Evolutionary conservation across 2,888 invertebrate species (phyloP), one percentile per base, ranked within the genome.

Genomic region (Mesorhabditis spiculigera): DNA sequence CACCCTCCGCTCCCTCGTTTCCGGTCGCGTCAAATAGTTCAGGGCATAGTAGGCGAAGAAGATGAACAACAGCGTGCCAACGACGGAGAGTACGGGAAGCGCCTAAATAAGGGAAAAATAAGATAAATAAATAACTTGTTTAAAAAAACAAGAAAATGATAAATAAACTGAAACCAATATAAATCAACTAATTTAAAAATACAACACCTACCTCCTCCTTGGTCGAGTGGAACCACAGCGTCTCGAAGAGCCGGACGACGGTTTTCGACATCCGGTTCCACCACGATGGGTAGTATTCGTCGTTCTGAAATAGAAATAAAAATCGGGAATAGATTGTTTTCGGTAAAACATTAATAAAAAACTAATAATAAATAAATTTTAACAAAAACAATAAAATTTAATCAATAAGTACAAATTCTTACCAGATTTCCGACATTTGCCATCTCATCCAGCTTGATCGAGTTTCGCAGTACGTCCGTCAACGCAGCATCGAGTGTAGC

Each of bases 31-130:
- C 45, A 75, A 69, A 67, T 74, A 75, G 65, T 72, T 77, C 67
- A 78, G 75, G 6, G 69, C 16, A 66, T 74, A 77, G 44, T 77
- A 75, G 43, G 75, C 61, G 10, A 74, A 44, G 68, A 78, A 70
- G 13, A 80, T 78, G 65, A 75, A 50, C 4, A 72, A 42, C 13
- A 78, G 68, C n/a, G 80, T 77, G 63, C 81, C 83, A 41, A 83
- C 61, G 5, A 78, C 81, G 41, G 84, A 82, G 4, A 84, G 66
- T 28, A 83, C 71, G 42, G 86, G 85, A 63, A 84, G 78, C 3
- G 78, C 71, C 68, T 85, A 50, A 72, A 10, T 50, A 5, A 8
- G 43, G 1, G 4, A 65, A 43, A 45, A 42, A 45, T 45, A 45
- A 44, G 5, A 5, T 10, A 5, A 6, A 5, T 45, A 45, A 44